phyloP scores from a whole-genome alignment of 2,797 vertebrate species.

The Aldrovandia affinis region DNA sequence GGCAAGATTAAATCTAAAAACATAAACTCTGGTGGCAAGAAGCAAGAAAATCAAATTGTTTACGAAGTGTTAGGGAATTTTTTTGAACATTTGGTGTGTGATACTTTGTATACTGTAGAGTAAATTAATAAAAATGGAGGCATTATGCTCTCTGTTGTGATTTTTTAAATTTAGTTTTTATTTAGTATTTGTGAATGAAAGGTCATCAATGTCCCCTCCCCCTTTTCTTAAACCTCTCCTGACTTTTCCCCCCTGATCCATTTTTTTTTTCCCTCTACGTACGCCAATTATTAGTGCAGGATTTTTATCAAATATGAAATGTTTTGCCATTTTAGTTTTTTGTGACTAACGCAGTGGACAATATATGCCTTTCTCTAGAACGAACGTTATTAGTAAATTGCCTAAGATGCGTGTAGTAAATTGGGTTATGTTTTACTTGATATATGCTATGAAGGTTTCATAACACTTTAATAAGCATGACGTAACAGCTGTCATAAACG shows the following conservation, averaged over 20 bases:
- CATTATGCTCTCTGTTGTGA: slow-evolving; percentile 57
- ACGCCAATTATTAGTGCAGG: too few relatives aligned
- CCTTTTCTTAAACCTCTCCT: too few relatives aligned
- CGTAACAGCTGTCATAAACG: too few relatives aligned
- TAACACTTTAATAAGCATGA: too few relatives aligned
- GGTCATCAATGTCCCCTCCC: too few relatives aligned
- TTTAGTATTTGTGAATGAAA: background rate
- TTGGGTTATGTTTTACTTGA: too few relatives aligned
- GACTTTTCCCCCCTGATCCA: too few relatives aligned
- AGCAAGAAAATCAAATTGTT: slow-evolving; percentile 78
- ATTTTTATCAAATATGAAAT: too few relatives aligned
- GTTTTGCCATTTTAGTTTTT: slow-evolving; percentile 13
- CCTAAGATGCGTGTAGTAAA: too few relatives aligned
- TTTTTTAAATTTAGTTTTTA: slow-evolving; percentile 32
- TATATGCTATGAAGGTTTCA: too few relatives aligned
- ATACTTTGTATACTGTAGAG: slow-evolving; percentile 91
- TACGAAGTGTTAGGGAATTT: slow-evolving; percentile 77
- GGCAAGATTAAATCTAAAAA: slow-evolving; percentile 8
- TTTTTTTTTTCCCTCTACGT: too few relatives aligned
- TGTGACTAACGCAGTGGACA: background rate
- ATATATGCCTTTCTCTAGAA: background rate
- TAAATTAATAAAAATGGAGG: slow-evolving; percentile 85
- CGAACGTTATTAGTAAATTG: too few relatives aligned
- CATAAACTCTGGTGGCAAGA: slow-evolving; percentile 41
- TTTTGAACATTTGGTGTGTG: slow-evolving; percentile 83